Conservation (phyloP, 2,797 vertebrate species). For the Schizopygopsis pylzovi region DNA sequence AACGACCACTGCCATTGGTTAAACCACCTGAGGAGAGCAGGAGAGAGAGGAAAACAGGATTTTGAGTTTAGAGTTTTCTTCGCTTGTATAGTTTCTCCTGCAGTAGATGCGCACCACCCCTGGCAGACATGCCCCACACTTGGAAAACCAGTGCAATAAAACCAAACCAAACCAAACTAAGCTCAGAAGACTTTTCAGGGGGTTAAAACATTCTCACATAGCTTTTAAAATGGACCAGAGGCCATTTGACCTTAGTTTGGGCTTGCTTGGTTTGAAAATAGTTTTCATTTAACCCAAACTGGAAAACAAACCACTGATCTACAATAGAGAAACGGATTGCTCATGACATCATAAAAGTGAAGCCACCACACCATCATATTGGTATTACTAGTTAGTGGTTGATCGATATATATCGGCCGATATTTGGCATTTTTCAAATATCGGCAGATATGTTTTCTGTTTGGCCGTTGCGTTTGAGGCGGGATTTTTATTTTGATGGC, state of each 20-base stretch:
- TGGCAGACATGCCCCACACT: not conserved
- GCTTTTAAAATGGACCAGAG: not conserved
- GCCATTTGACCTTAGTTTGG: not conserved
- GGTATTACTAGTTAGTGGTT: too few relatives aligned
- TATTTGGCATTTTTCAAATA: too few relatives aligned
- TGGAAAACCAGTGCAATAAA: not conserved
- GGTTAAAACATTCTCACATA: not conserved
- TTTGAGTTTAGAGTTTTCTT: constrained; percentile 2
- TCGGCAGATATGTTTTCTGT: too few relatives aligned
- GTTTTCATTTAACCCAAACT: too few relatives aligned
- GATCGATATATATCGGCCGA: too few relatives aligned
- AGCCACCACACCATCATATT: too few relatives aligned
- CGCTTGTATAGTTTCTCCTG: not conserved
- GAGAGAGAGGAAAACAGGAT: not conserved
- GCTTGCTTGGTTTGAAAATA: not conserved
- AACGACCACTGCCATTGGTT: constrained; percentile 96
- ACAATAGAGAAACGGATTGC: too few relatives aligned
- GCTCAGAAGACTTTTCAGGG: too few relatives aligned
- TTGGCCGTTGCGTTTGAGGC: too few relatives aligned
- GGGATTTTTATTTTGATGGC: too few relatives aligned
- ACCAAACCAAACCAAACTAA: not conserved
- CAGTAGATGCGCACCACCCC: not conserved
- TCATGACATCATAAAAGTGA: too few relatives aligned
- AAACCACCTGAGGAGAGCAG: constrained; percentile 81
- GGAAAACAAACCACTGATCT: too few relatives aligned